Conservation (phyloP, 2,113 vertebrate genomes). For the Pelecanoides urinatrix region DNA sequence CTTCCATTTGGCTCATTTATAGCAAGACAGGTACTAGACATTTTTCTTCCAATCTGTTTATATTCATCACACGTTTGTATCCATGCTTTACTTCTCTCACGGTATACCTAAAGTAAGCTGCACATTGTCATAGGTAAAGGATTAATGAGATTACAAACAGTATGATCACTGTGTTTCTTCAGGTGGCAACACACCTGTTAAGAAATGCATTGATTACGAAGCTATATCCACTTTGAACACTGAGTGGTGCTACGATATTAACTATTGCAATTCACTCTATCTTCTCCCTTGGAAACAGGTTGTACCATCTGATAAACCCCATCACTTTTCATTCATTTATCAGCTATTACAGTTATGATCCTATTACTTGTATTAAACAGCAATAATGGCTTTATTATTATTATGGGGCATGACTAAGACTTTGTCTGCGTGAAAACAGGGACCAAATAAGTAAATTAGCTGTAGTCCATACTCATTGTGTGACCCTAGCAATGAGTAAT, state of each 20-base stretch:
- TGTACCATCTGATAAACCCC: background rate
- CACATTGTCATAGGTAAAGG: background rate
- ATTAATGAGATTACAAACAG: background rate
- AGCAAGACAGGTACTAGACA: background rate
- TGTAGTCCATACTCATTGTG: background rate
- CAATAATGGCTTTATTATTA: background rate
- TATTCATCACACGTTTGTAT: background rate
- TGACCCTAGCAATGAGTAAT: background rate
- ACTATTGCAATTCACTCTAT: background rate
- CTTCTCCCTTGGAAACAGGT: background rate
- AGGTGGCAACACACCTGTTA: background rate
- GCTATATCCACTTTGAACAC: slow-evolving; percentile 2
- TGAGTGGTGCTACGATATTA: background rate
- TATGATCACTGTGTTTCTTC: background rate
- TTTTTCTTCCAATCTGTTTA: background rate
- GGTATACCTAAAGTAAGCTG: background rate
- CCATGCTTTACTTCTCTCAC: background rate
- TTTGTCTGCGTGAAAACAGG: background rate
- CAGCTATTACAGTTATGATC: background rate
- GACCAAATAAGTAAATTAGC: background rate
- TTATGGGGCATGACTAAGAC: background rate
- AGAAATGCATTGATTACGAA: background rate
- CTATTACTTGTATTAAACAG: background rate
- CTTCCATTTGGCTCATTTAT: background rate
- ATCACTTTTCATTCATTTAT: background rate